Base-by-base conservation (phyloP, 2,888 invertebrate genomes). In the Sisyra terminalis region DNA sequence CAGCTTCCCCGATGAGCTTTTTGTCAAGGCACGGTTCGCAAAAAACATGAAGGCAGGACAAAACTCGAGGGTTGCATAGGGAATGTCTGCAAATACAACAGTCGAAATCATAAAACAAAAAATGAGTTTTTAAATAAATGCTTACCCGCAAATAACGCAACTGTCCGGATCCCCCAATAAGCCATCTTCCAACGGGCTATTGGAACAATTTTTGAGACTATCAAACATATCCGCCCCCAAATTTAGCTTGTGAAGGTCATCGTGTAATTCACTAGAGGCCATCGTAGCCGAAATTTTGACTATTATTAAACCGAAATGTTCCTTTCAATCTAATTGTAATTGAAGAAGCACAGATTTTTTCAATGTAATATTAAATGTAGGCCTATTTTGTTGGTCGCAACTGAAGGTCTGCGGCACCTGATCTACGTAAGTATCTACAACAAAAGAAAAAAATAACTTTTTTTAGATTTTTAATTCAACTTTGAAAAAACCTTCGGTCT, bases 21-120 rank as follows among this genome's bases (percentile, higher is more conserved):
- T 85, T 84, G 58, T 83, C 80, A 55, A 96, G 71, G 65, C 94
- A 96, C 50, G 76, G 74, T 66, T 90, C 87, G 67, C 94, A 96
- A 67, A 90, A 93, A 41, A 88, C 88, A 69, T 96, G 94, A 59
- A 96, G 78, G 65, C 94, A 96, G 54, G 84, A 79, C 56, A 96
- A 73, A 49, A 94, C 79, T 51, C 89, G 78, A 46, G 94, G 93
- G 59, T 78, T 75, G 60, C 75, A 76, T 56, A 85, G 69, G 54
- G 81, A 79, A 58, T 76, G 75, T 57, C 78, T 79, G 56, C 50
- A 71, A 65, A n/a, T 40, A 29, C 31, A 10, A 40, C 18, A 31
- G 14, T 14, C 15, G 11, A 14, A n/a, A 14, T 35, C 15, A 14
- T 35, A 35, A 35, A 35, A 4, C 5, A 35, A 9, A 30, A 29